Conservation (phyloP, 2,797 vertebrate species). For the Eurystomus glaucurus region DNA sequence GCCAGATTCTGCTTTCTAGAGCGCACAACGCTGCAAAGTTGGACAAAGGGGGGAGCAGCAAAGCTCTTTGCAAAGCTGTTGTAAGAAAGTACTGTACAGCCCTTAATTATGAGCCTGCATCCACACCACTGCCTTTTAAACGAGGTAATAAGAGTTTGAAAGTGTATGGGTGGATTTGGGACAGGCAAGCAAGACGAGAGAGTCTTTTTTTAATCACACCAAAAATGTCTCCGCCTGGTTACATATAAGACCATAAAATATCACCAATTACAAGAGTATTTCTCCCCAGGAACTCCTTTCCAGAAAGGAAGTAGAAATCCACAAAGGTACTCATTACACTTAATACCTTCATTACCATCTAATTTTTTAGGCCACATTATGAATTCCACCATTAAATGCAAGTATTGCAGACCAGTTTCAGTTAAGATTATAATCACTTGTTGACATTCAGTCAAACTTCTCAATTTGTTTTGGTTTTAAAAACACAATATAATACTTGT, state of each 20-base stretch:
- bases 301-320: constrained; percentile 72
- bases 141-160: not conserved
- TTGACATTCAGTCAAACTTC: constrained; percentile 67
- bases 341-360: constrained; percentile 69
- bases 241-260: constrained; percentile 55
- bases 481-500: constrained; percentile 71
- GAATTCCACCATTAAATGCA: constrained; percentile 57
- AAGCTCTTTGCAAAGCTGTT: not conserved
- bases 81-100: not conserved
- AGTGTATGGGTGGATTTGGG: not conserved
- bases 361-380: constrained; percentile 57
- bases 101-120: not conserved
- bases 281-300: constrained; percentile 48
- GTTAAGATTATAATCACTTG: constrained; percentile 78
- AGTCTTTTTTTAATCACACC: not conserved
- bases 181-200: constrained; percentile 30
- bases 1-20: not conserved
- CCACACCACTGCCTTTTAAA: not conserved
- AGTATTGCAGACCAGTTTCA: constrained; percentile 46
- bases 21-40: fast-evolving
- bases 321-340: constrained; percentile 68
- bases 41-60: not conserved
- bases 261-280: constrained; percentile 45
- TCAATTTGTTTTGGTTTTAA: constrained; percentile 70
- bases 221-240: constrained; percentile 49